Conservation (phyloP, 2,797 vertebrate genomes). For the Anomalospiza imberbis region DNA sequence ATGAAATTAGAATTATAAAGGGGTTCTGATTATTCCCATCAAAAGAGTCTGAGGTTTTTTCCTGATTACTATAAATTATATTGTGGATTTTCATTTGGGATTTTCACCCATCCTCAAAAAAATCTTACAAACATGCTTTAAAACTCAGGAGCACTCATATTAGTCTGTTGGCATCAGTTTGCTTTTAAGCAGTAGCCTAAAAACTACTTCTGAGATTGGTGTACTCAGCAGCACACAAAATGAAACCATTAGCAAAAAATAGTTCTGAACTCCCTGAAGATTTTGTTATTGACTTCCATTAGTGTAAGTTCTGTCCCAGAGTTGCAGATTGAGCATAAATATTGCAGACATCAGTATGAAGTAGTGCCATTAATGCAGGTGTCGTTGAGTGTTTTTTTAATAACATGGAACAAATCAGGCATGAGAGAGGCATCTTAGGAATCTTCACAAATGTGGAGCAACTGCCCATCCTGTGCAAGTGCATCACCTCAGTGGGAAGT, state of each 20-base stretch:
- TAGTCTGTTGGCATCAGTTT: conserved; percentile 7
- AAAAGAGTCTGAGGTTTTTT: background rate
- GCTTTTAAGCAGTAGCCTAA: conserved; percentile 35
- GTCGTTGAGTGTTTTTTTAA: conserved; percentile 29
- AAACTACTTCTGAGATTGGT: background rate
- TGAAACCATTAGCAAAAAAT: conserved; percentile 55
- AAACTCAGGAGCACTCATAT: background rate
- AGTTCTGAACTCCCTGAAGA: conserved; percentile 46
- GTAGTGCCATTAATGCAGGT: conserved; percentile 33
- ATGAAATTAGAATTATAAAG: background rate
- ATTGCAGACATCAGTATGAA: conserved; percentile 26
- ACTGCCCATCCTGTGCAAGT: background rate
- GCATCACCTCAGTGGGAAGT: background rate
- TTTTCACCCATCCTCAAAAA: background rate
- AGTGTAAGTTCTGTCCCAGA: conserved; percentile 4
- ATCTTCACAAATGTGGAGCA: background rate
- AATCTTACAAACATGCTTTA: background rate
- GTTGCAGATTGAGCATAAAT: conserved; percentile 40
- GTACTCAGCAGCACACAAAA: conserved; percentile 32
- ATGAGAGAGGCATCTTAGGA: background rate
- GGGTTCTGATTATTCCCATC: background rate
- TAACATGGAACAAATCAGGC: background rate
- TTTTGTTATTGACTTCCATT: conserved; percentile 55
- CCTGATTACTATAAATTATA: background rate
- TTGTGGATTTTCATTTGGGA: background rate